These are phyloP conservation scores for Leptogaster cylindrica DNA, from an alignment of 2,888 invertebrate species.

Conservation along the genomic window DNA sequence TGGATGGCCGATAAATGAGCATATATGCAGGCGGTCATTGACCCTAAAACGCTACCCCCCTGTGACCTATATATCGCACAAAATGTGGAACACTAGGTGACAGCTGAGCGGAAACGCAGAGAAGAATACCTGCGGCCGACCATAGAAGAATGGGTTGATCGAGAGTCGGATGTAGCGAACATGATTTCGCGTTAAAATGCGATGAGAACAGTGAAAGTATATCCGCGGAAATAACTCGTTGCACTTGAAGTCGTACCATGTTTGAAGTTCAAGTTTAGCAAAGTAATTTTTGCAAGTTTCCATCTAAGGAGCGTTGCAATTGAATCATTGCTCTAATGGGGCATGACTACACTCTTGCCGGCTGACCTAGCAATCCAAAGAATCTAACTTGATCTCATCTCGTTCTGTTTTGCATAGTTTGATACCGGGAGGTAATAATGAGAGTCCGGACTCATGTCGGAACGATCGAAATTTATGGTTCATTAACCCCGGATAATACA, in stretches of 20 bases:
- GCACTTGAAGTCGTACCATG: slow-evolving; percentile 47
- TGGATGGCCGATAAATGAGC: slow-evolving; percentile 46
- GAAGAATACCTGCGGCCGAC: slow-evolving; percentile 4
- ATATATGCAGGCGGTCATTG: slow-evolving; percentile 52
- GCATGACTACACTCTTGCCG: not conserved
- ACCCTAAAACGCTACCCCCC: slow-evolving; percentile 54
- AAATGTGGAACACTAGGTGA: slow-evolving; percentile 58
- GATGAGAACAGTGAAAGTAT: slow-evolving; percentile 48
- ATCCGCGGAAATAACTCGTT: slow-evolving; percentile 47
- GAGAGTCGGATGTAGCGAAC: slow-evolving; percentile 40
- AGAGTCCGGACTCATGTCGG: not conserved
- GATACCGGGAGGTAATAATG: not conserved
- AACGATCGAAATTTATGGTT: not conserved
- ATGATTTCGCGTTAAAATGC: slow-evolving; percentile 42
- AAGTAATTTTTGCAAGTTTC: slow-evolving; percentile 12
- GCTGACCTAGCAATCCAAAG: slow-evolving; percentile 1
- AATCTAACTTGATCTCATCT: not conserved
- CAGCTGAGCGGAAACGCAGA: slow-evolving; percentile 55
- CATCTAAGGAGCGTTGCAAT: slow-evolving; percentile 1
- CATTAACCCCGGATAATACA: slow-evolving; percentile 3
- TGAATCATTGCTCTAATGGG: slow-evolving; percentile 4
- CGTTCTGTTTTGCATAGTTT: not conserved
- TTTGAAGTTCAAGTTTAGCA: slow-evolving; percentile 48
- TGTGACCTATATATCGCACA: slow-evolving; percentile 57
- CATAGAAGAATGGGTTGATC: slow-evolving; percentile 17